These are phyloP conservation scores for Anoplius nigerrimus DNA, from an alignment of 2,888 invertebrate genomes.

Conservation along the genomic window DNA sequence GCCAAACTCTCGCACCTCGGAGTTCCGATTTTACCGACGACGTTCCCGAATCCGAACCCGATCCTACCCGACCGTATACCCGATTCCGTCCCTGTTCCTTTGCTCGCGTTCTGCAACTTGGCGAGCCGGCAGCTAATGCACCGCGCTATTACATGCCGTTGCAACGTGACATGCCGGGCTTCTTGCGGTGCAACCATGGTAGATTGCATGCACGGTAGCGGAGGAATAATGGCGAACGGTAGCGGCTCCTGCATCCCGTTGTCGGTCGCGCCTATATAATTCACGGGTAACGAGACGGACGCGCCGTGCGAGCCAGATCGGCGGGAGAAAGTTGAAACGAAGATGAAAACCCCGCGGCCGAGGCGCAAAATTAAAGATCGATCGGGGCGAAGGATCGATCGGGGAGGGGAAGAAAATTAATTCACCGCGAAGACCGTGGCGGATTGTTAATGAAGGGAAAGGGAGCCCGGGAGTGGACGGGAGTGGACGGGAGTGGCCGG, in stretches of 20 bases:
- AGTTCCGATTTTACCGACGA: no score
- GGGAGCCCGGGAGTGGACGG: slow-evolving; percentile 7
- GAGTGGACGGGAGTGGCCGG: slow-evolving; percentile 1
- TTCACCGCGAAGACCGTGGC: slow-evolving; percentile 17
- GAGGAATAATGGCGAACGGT: slow-evolving; percentile 1
- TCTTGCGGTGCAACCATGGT: background rate
- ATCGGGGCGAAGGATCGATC: slow-evolving; percentile 16
- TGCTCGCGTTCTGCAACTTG: no score
- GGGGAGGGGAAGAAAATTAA: slow-evolving; percentile 26
- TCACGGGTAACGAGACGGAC: no score
- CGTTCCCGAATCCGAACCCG: no score
- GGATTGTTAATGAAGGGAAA: slow-evolving; percentile 16
- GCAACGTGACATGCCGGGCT: slow-evolving; percentile 1
- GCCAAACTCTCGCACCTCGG: no score
- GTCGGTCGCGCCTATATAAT: no score
- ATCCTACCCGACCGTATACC: no score
- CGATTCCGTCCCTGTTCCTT: no score
- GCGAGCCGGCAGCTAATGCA: no score
- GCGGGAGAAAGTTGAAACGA: slow-evolving; percentile 3
- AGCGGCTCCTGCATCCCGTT: background rate
- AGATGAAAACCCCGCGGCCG: slow-evolving; percentile 1
- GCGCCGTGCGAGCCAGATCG: background rate
- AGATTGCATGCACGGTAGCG: slow-evolving; percentile 1
- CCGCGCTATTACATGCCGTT: background rate
- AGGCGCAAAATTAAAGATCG: background rate